Evolutionary conservation across 1,140 invertebrate genomes (phyloP).

Genomic region (Rhagoletis zephyria): DNA sequence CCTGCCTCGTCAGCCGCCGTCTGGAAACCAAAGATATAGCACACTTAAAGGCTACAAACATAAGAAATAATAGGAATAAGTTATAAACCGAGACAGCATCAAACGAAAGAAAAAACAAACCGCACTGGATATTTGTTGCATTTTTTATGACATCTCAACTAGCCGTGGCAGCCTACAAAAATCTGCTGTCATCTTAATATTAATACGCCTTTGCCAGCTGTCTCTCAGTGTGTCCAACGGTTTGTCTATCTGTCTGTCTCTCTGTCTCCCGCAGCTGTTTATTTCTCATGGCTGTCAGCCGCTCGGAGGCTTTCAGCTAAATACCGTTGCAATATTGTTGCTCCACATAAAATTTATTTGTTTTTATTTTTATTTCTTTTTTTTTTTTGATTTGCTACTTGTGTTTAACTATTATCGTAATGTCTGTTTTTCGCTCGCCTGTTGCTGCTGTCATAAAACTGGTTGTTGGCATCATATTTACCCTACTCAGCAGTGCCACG

Average conservation of each 20-base stretch:
- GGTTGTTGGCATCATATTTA: neutral
- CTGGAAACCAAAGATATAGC: neutral
- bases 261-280: neutral
- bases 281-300: neutral
- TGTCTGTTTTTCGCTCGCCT: slow-evolving; percentile 20
- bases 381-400: neutral
- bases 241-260: neutral
- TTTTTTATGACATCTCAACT: slow-evolving; percentile 6
- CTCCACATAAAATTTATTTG: neutral
- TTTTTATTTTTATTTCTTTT: neutral
- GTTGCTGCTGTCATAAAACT: slow-evolving; percentile 35
- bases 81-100: neutral
- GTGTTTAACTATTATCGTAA: neutral
- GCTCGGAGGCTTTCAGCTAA: no score
- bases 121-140: neutral
- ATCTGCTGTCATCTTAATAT: neutral
- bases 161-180: neutral
- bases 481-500: neutral
- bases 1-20: neutral
- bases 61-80: neutral
- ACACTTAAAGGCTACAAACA: neutral
- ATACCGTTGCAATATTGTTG: neutral
- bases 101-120: neutral
- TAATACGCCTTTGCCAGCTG: neutral
- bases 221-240: neutral